These are phyloP conservation scores for Chironomus striatipennis DNA, from an alignment of 1,140 invertebrate species.

Conservation along the genomic window DNA sequence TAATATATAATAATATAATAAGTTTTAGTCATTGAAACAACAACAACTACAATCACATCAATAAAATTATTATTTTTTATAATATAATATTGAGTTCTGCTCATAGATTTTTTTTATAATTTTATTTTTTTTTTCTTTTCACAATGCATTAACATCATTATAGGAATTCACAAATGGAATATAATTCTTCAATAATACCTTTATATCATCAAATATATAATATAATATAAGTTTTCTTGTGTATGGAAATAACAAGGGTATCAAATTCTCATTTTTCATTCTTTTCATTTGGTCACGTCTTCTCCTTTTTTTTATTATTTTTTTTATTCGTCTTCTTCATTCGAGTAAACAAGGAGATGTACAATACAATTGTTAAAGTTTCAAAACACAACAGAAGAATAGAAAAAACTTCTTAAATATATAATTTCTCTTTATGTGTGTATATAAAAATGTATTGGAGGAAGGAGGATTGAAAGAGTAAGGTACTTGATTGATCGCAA, in stretches of 20 bases:
- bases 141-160: not conserved
- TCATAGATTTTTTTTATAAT: not conserved
- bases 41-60: constrained; percentile 4
- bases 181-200: not conserved
- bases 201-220: not conserved
- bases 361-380: not conserved
- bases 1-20: not conserved
- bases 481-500: not conserved
- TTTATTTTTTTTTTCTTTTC: not conserved
- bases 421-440: too few relatives aligned
- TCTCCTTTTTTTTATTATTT: not conserved
- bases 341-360: not conserved
- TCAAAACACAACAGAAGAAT: not conserved
- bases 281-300: not conserved
- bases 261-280: not conserved
- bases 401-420: too few relatives aligned
- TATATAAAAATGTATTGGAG: too few relatives aligned
- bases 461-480: not conserved
- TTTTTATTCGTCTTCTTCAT: not conserved
- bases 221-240: too few relatives aligned
- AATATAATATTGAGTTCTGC: too few relatives aligned
- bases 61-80: not conserved
- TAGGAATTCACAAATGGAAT: not conserved
- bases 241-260: constrained; percentile 1
- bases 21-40: not conserved